Conservation (phyloP, 2,888 invertebrate species). For the Lithophane ornitopus region DNA sequence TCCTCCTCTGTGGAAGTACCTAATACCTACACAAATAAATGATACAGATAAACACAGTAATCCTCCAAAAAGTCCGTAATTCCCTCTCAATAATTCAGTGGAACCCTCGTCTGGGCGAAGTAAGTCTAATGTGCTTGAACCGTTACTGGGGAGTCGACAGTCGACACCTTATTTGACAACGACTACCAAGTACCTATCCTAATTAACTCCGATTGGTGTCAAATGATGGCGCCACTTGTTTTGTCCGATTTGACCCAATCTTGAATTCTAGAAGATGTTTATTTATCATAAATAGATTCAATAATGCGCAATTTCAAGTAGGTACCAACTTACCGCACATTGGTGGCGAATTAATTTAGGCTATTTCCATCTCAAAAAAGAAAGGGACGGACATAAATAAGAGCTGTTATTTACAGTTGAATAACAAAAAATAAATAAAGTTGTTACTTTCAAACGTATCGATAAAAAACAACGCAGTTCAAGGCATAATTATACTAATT, state of each 20-base stretch:
- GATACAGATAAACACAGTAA: conserved; percentile 19
- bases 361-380: background rate
- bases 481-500: no score
- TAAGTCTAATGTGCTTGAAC: conserved; percentile 8
- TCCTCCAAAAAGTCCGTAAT: conserved; percentile 17
- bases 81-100: conserved; percentile 41
- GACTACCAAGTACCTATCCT: conserved; percentile 29
- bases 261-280: background rate
- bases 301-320: background rate
- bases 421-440: background rate
- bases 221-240: conserved; percentile 21
- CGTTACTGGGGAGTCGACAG: conserved; percentile 3
- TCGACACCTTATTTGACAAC: conserved; percentile 6
- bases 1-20: background rate
- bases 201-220: conserved; percentile 17
- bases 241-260: background rate
- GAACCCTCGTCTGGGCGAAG: conserved; percentile 25
- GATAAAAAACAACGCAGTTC: no score
- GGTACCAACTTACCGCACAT: background rate
- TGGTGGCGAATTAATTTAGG: background rate
- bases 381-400: background rate
- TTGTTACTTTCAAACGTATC: no score
- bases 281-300: background rate
- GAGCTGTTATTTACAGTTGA: background rate
- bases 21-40: conserved; percentile 17